Conservation (phyloP, 2,113 vertebrate genomes). For the Poeciliopsis retropinna region DNA sequence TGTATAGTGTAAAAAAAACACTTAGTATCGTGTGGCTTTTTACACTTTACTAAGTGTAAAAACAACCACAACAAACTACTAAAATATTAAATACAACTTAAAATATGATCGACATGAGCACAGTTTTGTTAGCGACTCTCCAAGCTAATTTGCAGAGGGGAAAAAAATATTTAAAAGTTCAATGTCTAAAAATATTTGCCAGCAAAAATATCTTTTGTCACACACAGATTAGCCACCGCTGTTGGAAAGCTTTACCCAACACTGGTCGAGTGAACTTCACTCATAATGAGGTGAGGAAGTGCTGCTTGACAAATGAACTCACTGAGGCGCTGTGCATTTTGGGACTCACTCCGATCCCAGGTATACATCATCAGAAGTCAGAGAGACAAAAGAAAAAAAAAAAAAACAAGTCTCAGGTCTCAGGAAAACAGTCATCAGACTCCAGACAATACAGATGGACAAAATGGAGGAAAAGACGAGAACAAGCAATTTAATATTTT, state of each 20-base stretch:
- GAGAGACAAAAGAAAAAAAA: not conserved
- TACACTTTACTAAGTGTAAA: not conserved
- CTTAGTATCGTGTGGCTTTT: too few species aligned
- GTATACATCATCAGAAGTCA: not conserved
- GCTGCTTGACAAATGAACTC: constrained; percentile 69
- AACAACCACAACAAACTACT: not conserved
- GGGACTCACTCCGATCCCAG: not conserved
- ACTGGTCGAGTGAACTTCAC: constrained; percentile 76
- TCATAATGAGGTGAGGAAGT: constrained; percentile 79
- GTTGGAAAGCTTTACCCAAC: constrained; percentile 80
- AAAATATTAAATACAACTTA: not conserved
- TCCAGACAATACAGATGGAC: not conserved
- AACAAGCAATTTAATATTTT: too few species aligned
- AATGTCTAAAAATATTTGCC: constrained; percentile 71
- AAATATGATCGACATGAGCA: not conserved
- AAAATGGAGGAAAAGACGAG: too few species aligned
- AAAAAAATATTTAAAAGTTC: constrained; percentile 51
- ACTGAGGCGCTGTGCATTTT: constrained; percentile 16
- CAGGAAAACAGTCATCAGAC: not conserved
- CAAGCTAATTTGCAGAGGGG: constrained; percentile 38
- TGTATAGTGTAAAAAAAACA: not conserved
- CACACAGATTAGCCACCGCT: constrained; percentile 80
- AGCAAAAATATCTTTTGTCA: constrained; percentile 80
- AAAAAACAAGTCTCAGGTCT: not conserved
- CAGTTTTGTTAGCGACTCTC: constrained; percentile 32